A percentile compares a stretch with the other conserved stretches of the same genome.
These are phyloP conservation scores for Lasius fuliginosus DNA, from an alignment of 2,888 invertebrate species.

Conservation along the genomic window DNA sequence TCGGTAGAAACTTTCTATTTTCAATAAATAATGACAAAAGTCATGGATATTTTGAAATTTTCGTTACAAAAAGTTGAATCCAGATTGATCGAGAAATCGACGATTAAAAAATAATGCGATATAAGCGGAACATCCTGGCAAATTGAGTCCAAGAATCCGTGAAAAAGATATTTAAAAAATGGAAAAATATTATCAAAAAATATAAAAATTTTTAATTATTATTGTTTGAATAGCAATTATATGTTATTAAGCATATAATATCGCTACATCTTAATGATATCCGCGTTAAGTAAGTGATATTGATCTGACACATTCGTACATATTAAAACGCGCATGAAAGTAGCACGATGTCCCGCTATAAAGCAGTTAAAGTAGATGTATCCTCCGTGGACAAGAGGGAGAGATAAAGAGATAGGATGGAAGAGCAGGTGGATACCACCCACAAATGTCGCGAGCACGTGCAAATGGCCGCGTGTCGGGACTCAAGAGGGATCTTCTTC, in stretches of 20 bases:
- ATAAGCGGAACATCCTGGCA: no score
- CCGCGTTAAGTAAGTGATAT: not conserved
- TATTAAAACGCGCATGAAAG: conserved; percentile 28
- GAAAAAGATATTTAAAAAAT: no score
- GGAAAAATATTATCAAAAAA: not conserved
- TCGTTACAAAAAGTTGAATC: no score
- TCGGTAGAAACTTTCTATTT: not conserved
- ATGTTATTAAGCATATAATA: not conserved
- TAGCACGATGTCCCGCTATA: conserved; percentile 6
- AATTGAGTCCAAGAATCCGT: no score
- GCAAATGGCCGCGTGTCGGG: conserved; percentile 69
- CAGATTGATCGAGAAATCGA: no score
- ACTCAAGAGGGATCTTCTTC: conserved; percentile 61
- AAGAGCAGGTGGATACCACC: conserved; percentile 63
- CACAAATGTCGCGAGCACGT: conserved; percentile 70
- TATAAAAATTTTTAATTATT: not conserved
- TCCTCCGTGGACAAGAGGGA: conserved; percentile 1
- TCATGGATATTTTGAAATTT: not conserved
- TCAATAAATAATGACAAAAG: not conserved
- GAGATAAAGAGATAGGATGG: conserved; percentile 57
- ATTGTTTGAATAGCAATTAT: not conserved
- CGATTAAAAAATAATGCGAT: no score
- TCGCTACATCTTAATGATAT: not conserved
- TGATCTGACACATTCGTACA: not conserved
- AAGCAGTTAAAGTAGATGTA: conserved; percentile 59